Conservation (phyloP, 2,113 vertebrate species). For the Megalops atlanticus region DNA sequence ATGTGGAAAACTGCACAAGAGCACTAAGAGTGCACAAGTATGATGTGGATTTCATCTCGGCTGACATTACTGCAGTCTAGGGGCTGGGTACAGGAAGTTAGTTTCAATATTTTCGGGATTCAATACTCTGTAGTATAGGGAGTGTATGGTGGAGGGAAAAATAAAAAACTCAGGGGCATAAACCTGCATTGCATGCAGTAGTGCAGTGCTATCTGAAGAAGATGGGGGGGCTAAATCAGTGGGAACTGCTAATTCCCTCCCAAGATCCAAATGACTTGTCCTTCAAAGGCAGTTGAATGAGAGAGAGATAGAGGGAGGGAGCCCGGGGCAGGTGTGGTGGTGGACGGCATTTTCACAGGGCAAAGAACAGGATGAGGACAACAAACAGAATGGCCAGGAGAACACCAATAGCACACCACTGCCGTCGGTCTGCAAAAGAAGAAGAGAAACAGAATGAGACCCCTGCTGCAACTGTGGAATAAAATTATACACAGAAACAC, state of each 20-base stretch:
- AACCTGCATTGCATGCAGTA: background rate
- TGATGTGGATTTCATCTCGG: too few species aligned
- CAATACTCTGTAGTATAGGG: background rate
- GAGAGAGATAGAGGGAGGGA: background rate
- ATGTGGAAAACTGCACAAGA: background rate
- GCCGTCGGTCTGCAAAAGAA: slow-evolving; percentile 83
- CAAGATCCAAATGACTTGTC: slow-evolving; percentile 23
- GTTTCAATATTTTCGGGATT: background rate
- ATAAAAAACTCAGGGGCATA: background rate
- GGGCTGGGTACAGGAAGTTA: background rate
- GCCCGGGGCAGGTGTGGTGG: background rate
- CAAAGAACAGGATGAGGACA: slow-evolving; percentile 84
- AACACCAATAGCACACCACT: slow-evolving; percentile 95
- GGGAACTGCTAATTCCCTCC: slow-evolving; percentile 8
- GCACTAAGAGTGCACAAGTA: background rate
- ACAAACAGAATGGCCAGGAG: slow-evolving; percentile 84
- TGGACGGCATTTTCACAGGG: slow-evolving; percentile 74
- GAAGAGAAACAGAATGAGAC: background rate
- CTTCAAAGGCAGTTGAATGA: background rate
- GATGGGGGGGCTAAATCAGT: background rate
- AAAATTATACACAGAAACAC: background rate
- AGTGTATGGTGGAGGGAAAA: background rate
- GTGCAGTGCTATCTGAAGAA: background rate
- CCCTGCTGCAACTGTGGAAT: background rate
- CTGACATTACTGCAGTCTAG: too few species aligned